A percentile compares a stretch with the other conserved stretches of the same genome.
These are phyloP conservation scores for Hyphantria cunea DNA, from an alignment of 1,140 invertebrate genomes.

Conservation along the genomic window DNA sequence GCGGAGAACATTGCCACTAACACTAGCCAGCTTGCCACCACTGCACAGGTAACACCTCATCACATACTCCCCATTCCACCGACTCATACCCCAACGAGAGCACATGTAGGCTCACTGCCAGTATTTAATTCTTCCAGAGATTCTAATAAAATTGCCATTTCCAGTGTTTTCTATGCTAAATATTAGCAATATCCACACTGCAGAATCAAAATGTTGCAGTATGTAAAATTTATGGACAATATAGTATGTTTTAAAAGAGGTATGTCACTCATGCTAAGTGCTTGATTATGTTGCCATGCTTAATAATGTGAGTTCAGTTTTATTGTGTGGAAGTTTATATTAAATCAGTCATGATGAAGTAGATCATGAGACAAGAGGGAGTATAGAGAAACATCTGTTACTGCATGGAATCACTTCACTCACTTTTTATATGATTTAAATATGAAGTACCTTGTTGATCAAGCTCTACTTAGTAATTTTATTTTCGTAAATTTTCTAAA, in stretches of 20 bases:
- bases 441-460: too few species aligned
- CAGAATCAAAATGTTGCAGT: not conserved
- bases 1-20: conserved; percentile 67
- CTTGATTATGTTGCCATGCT: conserved; percentile 8
- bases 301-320: not conserved
- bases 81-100: not conserved
- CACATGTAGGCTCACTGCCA: too few species aligned
- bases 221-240: not conserved
- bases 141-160: too few species aligned
- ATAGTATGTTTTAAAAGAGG: not conserved
- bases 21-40: conserved; percentile 56
- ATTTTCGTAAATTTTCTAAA: too few species aligned
- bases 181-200: not conserved
- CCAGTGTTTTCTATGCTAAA: too few species aligned
- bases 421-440: too few species aligned
- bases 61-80: conserved; percentile 4
- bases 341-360: not conserved
- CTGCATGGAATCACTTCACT: too few species aligned
- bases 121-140: too few species aligned
- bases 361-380: too few species aligned
- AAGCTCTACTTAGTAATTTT: too few species aligned
- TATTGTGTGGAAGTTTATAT: not conserved
- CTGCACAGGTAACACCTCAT: conserved; percentile 66
- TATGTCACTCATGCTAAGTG: conserved; percentile 1
- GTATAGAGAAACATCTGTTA: too few species aligned